Base-by-base conservation (phyloP, 2,797 vertebrate species). In the Halcyon chelicuti region DNA sequence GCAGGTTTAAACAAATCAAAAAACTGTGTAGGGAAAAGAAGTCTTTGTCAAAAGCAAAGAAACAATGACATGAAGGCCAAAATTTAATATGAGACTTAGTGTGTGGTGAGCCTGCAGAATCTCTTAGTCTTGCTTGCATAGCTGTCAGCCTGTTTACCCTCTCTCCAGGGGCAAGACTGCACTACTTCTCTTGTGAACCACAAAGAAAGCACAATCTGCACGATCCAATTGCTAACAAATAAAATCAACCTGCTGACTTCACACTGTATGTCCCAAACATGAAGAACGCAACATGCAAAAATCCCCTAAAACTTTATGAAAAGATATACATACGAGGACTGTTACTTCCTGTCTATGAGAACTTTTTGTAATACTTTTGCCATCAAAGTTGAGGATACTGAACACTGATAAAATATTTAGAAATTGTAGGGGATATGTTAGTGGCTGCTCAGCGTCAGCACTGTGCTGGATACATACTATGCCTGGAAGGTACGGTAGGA, bases 261-360 rank as follows among this genome's bases (percentile, higher is more conserved):
- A 44, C 37, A 19, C 11, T 54, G 52, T 9, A 7, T 0, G 0
- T 55, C 22, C 42, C 66, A 77, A 65, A 51, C 42, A 8, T 10
- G 29, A 78, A n/a, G 31, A 37, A 60, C 9, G 44, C 9, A 57
- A 10, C 7, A 25, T 2, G 3, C 1, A 44, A 77, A 86, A 87
- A 54, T 3, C 2, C 22, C 12, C 33, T 44, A 44, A 84, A 84
- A 60, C 23, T 54, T 51, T 20, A 26, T 35, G 14, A 37, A 78
- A 78, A 67, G 3, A 3, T 44, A 2, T 66, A 23, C 20, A 4
- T 17, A 14, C 4, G 44, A 15, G 49, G 9, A 42, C 3, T 14
- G 10, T 21, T 87, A 14, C 14, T 55, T 87, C 14, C 23, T 46
- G 8, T 19, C 31, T 49, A 12, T 57, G 20, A 63, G 10, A 88